A percentile compares a stretch with the other conserved stretches of the same genome.
phyloP scores from a whole-genome alignment of 2,797 vertebrate species.

The Alauda arvensis region DNA sequence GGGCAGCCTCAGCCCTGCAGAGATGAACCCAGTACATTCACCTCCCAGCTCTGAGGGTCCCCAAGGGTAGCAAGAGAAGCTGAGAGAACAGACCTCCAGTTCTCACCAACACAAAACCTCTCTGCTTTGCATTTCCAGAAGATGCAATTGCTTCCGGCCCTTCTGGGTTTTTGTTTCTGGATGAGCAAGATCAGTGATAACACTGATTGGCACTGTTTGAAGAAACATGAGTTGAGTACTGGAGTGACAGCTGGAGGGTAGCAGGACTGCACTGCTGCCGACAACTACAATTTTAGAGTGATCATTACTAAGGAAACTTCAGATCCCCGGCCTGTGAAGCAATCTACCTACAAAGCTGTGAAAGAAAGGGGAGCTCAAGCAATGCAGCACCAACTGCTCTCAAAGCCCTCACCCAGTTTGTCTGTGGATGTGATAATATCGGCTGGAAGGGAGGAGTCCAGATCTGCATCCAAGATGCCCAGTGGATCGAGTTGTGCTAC shows the following conservation, averaged over 20 bases:
- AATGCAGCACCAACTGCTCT: slow-evolving; percentile 68
- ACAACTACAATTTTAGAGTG: slow-evolving; percentile 49
- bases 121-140: background rate
- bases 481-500: slow-evolving; percentile 98
- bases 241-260: background rate
- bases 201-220: background rate
- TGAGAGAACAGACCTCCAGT: background rate
- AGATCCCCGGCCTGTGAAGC: slow-evolving; percentile 60
- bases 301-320: slow-evolving; percentile 77
- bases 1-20: background rate
- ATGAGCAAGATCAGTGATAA: background rate
- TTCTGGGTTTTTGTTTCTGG: background rate
- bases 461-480: slow-evolving; percentile 98
- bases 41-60: background rate
- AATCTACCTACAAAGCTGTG: slow-evolving; percentile 61
- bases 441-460: slow-evolving; percentile 95
- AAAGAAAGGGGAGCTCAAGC: slow-evolving; percentile 73
- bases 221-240: background rate
- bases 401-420: slow-evolving; percentile 95
- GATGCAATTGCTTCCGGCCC: background rate
- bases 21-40: background rate
- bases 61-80: background rate
- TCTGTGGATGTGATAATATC: slow-evolving; percentile 98
- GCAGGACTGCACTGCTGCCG: background rate
- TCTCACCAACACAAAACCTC: background rate